Base-by-base conservation (phyloP, 2,888 invertebrate genomes). In the Eremobia ochroleuca region DNA sequence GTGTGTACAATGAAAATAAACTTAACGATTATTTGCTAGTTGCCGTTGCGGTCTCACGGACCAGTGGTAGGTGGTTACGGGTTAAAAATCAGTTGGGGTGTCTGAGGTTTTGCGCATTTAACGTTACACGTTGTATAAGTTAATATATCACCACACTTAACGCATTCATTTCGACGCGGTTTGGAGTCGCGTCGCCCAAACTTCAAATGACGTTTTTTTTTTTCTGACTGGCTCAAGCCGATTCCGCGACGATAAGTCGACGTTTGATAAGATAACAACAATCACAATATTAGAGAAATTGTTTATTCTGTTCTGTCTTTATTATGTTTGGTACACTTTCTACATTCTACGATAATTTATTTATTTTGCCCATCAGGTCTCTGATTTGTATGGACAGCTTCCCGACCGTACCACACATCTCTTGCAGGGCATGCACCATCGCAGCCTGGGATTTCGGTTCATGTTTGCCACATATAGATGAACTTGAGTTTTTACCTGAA, bases 391-490 rank as follows among this genome's bases (percentile, higher is more conserved):
- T 0, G 1, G 85, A 74, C 18, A 86, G 66, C 11, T 69, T 46
- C 11, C 80, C 84, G 0, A 86, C 80, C 0, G 85, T 85, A 0
- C 67, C 49, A n/a, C 74, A 69, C 87, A 85, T 86, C 46, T 85
- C 84, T 40, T 80, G 72, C 6, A 85, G 40, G 13, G 76, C 86
- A 1, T 61, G 0, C 3, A 70, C 64, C 73, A 85, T 65, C 4
- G 65, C 25, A 11, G 34, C 40, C 15, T 78, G 52, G 4, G 2
- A 3, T 40, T 15, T 59, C 0, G 62, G 25, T 37, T 31, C 11
- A 9, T 25, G 0, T 0, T 58, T 21, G 1, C 21, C 37, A 9
- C 18, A 25, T 18, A 43, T 15, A 25, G 71, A 49, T 5, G 59
- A 18, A 1, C 9, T 49, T 31, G 70, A 11, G 21, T 5, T 52